phyloP scores from a whole-genome alignment of 2,888 invertebrate species.

The Dasysyrphus tricinctus region DNA sequence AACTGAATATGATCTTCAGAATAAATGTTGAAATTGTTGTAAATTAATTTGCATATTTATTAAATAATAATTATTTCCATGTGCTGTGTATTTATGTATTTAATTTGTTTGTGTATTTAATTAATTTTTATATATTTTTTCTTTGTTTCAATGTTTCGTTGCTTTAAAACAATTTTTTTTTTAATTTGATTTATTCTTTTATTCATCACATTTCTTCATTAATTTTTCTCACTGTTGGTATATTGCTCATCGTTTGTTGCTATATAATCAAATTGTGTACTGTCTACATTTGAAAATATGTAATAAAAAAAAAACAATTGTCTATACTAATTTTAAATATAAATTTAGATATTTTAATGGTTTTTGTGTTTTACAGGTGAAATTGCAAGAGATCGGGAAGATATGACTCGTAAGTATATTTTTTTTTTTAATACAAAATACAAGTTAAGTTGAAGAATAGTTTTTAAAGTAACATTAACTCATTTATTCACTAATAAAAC shows the following conservation, averaged over 20 bases:
- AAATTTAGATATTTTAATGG: conserved; percentile 29
- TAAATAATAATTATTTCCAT: conserved; percentile 63
- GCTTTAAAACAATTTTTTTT: conserved; percentile 30
- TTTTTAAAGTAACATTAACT: not conserved
- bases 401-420: conserved; percentile 89
- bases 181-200: conserved; percentile 33
- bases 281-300: conserved; percentile 30
- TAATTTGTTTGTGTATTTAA: conserved; percentile 28
- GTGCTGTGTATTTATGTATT: conserved; percentile 65
- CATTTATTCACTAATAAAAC: no score
- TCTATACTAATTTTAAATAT: conserved; percentile 76
- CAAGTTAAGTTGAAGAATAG: not conserved
- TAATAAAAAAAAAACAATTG: conserved; percentile 13
- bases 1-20: conserved; percentile 72
- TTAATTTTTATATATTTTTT: conserved; percentile 27
- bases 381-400: conserved; percentile 89
- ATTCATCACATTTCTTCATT: conserved; percentile 33
- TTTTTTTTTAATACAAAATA: no score
- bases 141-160: conserved; percentile 38
- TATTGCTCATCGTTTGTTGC: conserved; percentile 72
- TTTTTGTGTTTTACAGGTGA: conserved; percentile 86
- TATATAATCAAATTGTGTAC: conserved; percentile 64
- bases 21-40: conserved; percentile 75
- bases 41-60: conserved; percentile 72
- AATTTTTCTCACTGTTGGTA: conserved; percentile 60